Percentiles rank a stretch among this genome's conserved stretches.
phyloP scores from a whole-genome alignment of 2,797 vertebrate species.

The Alosa sapidissima region DNA sequence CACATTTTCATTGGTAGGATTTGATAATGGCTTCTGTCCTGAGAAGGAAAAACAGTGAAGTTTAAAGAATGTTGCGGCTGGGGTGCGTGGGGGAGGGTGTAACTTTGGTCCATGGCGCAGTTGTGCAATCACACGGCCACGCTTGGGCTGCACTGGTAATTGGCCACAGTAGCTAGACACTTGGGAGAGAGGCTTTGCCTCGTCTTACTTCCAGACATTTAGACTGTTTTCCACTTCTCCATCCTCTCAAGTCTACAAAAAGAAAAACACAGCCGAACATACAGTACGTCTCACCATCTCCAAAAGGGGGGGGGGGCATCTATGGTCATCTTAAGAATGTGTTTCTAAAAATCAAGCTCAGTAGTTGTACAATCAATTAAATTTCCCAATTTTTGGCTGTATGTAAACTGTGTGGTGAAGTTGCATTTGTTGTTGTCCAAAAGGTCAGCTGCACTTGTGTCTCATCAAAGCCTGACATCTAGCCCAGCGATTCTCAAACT shows the following conservation, averaged over 20 bases:
- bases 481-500: background rate
- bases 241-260: slow-evolving; percentile 20
- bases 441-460: background rate
- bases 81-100: background rate
- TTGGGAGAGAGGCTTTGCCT: slow-evolving; percentile 42
- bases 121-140: slow-evolving; percentile 28
- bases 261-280: slow-evolving; percentile 42
- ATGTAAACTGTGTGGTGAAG: background rate
- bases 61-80: background rate
- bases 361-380: too few relatives aligned
- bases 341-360: background rate
- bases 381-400: background rate
- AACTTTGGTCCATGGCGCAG: background rate
- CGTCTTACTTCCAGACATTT: slow-evolving; percentile 48
- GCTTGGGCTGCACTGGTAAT: slow-evolving; percentile 54
- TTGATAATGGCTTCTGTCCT: background rate
- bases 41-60: background rate
- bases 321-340: background rate
- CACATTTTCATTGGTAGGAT: background rate
- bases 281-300: background rate
- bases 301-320: background rate
- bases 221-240: slow-evolving; percentile 49
- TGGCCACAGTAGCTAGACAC: slow-evolving; percentile 48
- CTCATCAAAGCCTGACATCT: background rate
- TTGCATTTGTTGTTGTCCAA: background rate